Evolutionary conservation across 2,888 invertebrate species (phyloP).

Genomic region (Creontiades dilutus): DNA sequence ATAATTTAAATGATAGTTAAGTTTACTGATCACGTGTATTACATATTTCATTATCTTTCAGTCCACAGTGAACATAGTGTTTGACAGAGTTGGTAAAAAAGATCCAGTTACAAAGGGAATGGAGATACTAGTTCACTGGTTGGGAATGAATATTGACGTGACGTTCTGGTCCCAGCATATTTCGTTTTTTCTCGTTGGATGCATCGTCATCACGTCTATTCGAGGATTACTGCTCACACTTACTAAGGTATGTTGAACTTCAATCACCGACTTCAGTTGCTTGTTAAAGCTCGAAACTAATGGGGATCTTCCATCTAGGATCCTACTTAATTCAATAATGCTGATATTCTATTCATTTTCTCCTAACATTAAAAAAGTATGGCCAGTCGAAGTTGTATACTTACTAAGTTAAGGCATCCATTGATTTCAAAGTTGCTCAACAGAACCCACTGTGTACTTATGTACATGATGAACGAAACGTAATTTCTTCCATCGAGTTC

Average conservation of each 20-base stretch:
- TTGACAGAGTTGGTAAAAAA: slow-evolving; percentile 98
- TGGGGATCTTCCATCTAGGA: too few species aligned
- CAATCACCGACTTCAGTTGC: too few species aligned
- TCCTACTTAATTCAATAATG: too few species aligned
- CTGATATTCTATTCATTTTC: too few species aligned
- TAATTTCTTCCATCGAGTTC: too few species aligned
- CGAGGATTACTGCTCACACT: slow-evolving; percentile 96
- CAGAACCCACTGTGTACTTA: too few species aligned
- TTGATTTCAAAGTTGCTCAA: too few species aligned
- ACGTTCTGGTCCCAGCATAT: slow-evolving; percentile 99
- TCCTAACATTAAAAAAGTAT: too few species aligned
- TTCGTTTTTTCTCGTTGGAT: slow-evolving; percentile 97
- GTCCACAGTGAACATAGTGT: slow-evolving; percentile 99
- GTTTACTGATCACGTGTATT: neutral
- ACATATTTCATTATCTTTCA: slow-evolving; percentile 78
- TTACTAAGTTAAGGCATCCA: too few species aligned
- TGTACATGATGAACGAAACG: too few species aligned
- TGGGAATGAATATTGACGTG: slow-evolving; percentile 97
- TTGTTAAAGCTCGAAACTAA: too few species aligned
- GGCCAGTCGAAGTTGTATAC: too few species aligned
- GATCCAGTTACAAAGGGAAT: slow-evolving; percentile 98
- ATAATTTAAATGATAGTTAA: neutral
- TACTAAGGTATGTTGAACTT: slow-evolving; percentile 87
- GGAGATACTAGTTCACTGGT: slow-evolving; percentile 97
- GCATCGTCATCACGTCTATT: slow-evolving; percentile 98